Conservation (phyloP, 2,113 vertebrate genomes). For the Chionomys nivalis region DNA sequence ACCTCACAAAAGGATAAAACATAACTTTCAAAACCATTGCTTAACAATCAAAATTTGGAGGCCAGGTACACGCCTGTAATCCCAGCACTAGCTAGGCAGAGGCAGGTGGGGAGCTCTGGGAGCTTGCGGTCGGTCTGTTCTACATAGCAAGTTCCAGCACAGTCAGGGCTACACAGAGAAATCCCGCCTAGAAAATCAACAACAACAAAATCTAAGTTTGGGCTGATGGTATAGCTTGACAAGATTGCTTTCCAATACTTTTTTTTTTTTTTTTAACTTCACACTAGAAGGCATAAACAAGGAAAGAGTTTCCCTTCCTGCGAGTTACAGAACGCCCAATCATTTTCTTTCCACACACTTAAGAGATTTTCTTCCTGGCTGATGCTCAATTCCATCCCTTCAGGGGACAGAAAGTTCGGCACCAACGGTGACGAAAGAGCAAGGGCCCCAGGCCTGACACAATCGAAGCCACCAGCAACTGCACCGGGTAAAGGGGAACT, state of each 20-base stretch:
- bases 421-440: neutral
- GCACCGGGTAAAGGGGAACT: neutral
- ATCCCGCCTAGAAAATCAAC: neutral
- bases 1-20: neutral
- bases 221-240: neutral
- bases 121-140: neutral
- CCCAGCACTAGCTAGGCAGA: neutral
- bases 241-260: neutral
- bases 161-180: neutral
- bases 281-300: neutral
- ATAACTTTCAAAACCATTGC: neutral
- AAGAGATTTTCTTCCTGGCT: too few relatives aligned
- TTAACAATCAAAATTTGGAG: neutral
- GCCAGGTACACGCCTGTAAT: neutral
- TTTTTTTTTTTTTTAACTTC: neutral
- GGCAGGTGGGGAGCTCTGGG: neutral
- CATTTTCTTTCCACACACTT: neutral
- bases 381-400: neutral
- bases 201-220: neutral
- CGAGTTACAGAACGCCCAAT: neutral
- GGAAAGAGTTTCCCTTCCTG: conserved; percentile 25
- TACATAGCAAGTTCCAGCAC: neutral
- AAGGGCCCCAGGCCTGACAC: neutral
- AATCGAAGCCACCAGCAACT: neutral
- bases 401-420: neutral